Conservation (phyloP, 2,113 vertebrate species). For the Cranoglanis bouderius region DNA sequence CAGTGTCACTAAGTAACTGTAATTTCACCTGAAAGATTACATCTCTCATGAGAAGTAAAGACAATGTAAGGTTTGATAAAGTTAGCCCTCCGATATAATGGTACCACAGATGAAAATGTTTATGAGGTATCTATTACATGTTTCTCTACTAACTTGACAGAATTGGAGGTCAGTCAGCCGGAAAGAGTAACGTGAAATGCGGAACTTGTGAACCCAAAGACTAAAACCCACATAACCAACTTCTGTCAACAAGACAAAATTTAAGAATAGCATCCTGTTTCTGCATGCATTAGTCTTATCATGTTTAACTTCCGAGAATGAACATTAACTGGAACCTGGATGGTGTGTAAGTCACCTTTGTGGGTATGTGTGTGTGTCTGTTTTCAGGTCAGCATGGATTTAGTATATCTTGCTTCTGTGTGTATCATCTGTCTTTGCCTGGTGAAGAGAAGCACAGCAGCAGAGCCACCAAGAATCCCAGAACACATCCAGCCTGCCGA, state of each 20-base stretch:
- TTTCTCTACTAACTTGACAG: neutral
- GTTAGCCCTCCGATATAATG: neutral
- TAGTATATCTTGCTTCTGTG: conserved; percentile 16
- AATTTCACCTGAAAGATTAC: neutral
- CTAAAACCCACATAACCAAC: neutral
- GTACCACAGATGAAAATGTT: neutral
- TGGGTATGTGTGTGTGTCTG: neutral
- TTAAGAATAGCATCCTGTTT: neutral
- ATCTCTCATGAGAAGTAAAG: no score
- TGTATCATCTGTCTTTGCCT: conserved; percentile 35
- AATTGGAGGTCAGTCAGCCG: neutral
- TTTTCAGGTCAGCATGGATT: conserved; percentile 44
- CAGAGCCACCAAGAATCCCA: conserved; percentile 27
- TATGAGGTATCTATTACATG: neutral
- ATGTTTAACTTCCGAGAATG: neutral
- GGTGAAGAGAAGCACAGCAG: conserved; percentile 33
- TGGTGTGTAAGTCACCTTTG: neutral
- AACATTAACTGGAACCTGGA: neutral
- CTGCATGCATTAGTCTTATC: neutral
- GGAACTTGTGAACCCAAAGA: conserved; percentile 5
- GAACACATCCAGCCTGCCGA: conserved; percentile 24
- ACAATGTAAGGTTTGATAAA: neutral
- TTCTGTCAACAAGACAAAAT: neutral
- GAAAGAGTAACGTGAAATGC: neutral
- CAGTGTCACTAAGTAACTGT: neutral